These are phyloP conservation scores for Aspidiotus destructor DNA, from an alignment of 2,888 invertebrate species.

Conservation along the genomic window DNA sequence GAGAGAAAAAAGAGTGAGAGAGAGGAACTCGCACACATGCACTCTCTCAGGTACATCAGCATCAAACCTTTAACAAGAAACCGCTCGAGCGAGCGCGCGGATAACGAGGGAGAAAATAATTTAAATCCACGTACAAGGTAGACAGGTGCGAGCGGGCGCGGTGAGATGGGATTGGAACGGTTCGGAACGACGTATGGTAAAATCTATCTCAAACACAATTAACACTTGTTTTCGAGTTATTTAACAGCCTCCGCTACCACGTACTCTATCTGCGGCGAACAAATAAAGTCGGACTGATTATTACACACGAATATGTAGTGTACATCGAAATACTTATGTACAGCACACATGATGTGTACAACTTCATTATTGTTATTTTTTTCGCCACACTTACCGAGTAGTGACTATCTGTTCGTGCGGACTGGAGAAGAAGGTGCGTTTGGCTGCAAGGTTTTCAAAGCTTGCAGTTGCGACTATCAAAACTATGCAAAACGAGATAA, in stretches of 20 bases:
- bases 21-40: not conserved
- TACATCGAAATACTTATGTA: not conserved
- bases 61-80: conserved; percentile 30
- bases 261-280: conserved; percentile 10
- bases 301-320: conserved; percentile 3
- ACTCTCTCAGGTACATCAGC: conserved; percentile 17
- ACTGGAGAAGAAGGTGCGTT: too few relatives aligned
- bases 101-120: conserved; percentile 32
- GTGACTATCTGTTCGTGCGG: too few relatives aligned
- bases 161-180: not conserved
- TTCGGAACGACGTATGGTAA: not conserved
- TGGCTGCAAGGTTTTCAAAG: too few relatives aligned
- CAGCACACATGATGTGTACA: too few relatives aligned
- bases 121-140: conserved; percentile 29
- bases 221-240: conserved; percentile 32
- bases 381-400: too few relatives aligned
- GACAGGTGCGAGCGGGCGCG: conserved; percentile 19
- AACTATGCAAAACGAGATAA: too few relatives aligned
- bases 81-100: conserved; percentile 15
- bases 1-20: not conserved
- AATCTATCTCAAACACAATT: conserved; percentile 30
- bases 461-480: too few relatives aligned
- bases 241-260: conserved; percentile 30
- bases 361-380: too few relatives aligned
- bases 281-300: conserved; percentile 26